Conservation (phyloP, 2,888 invertebrate species). For the Masnerella sp. region DNA sequence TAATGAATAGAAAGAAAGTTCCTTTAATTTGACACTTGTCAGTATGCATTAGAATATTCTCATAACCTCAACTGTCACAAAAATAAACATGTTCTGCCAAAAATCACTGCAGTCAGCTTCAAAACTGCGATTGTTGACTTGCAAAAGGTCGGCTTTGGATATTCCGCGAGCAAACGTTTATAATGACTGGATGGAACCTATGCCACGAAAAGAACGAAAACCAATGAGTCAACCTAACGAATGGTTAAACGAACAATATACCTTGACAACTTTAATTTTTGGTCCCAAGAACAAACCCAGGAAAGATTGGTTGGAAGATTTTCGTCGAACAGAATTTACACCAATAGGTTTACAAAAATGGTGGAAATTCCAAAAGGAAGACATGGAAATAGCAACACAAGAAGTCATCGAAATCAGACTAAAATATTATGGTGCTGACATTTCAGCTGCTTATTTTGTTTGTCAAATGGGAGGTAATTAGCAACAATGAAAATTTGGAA, state of each 20-base stretch:
- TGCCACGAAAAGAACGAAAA: background rate
- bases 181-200: slow-evolving; percentile 7
- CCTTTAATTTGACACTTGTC: no score
- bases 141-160: background rate
- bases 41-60: no score
- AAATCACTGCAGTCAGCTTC: background rate
- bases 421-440: no score
- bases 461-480: no score
- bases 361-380: no score
- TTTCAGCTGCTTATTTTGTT: no score
- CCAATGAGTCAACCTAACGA: background rate
- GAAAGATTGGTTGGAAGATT: background rate
- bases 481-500: no score
- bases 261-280: background rate
- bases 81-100: slow-evolving; percentile 19
- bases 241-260: background rate
- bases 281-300: background rate
- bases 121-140: slow-evolving; percentile 1
- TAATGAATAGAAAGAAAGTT: no score
- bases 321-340: background rate
- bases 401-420: background rate
- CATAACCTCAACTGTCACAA: background rate
- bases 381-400: no score
- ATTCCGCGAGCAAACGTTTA: slow-evolving; percentile 3
- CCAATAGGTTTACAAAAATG: no score